phyloP scores from a whole-genome alignment of 2,797 vertebrate genomes.

The Eleutherodactylus coqui region DNA sequence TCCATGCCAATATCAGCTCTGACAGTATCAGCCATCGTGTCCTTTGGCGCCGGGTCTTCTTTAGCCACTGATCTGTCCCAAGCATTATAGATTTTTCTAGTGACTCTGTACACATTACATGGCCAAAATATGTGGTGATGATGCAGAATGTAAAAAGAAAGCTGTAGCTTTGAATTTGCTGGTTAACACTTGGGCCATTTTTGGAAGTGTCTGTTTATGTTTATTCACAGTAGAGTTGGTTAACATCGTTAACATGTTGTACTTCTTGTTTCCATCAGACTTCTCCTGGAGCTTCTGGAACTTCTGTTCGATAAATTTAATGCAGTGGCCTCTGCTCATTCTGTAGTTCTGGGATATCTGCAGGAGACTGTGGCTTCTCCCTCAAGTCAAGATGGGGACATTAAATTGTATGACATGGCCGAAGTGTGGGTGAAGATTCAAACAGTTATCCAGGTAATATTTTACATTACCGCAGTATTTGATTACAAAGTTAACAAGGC shows the following conservation, averaged over 20 bases:
- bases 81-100: too few relatives aligned
- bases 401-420: slow-evolving; percentile 96
- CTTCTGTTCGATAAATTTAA: slow-evolving; percentile 97
- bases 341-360: slow-evolving; percentile 88
- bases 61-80: too few relatives aligned
- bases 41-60: too few relatives aligned
- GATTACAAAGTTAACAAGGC: neutral
- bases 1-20: too few relatives aligned
- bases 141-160: neutral
- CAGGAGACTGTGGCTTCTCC: slow-evolving; percentile 83
- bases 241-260: slow-evolving; percentile 52
- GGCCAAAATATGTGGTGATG: too few relatives aligned
- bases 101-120: too few relatives aligned
- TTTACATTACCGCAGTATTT: neutral
- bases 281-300: slow-evolving; percentile 93
- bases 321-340: slow-evolving; percentile 91
- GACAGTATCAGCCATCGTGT: too few relatives aligned
- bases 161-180: neutral
- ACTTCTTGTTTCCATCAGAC: slow-evolving; percentile 72
- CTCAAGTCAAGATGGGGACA: slow-evolving; percentile 80
- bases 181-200: neutral
- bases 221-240: neutral
- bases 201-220: neutral
- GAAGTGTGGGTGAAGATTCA: slow-evolving; percentile 98
- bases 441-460: slow-evolving; percentile 90